Evolutionary conservation across 2,797 vertebrate genomes (phyloP).

Genomic region (Ispidina picta): DNA sequence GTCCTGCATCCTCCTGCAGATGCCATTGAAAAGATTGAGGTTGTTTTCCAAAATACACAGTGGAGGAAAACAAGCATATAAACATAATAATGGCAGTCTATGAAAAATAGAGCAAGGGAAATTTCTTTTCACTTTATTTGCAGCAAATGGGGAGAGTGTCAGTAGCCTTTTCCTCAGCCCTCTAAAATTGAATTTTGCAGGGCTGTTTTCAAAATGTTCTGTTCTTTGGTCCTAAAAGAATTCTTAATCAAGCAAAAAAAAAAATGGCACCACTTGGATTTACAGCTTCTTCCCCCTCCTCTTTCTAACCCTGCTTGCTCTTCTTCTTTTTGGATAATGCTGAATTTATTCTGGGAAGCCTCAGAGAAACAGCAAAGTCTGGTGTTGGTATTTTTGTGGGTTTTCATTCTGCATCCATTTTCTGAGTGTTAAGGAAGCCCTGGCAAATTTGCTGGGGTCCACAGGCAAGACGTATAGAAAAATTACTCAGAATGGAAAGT

Average conservation of each 20-base stretch:
- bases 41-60: constrained; percentile 62
- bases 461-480: background rate
- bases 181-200: constrained; percentile 36
- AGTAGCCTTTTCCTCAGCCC: background rate
- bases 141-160: constrained; percentile 2
- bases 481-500: background rate
- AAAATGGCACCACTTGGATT: background rate
- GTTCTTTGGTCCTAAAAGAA: constrained; percentile 19
- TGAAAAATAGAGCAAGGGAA: constrained; percentile 58
- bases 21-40: constrained; percentile 55
- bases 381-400: background rate
- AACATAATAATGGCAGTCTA: constrained; percentile 58
- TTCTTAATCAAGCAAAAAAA: constrained; percentile 40
- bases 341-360: background rate
- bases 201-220: background rate
- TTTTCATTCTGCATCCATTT: background rate
- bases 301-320: background rate
- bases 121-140: constrained; percentile 40
- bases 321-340: background rate
- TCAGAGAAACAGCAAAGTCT: background rate
- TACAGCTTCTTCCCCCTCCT: background rate
- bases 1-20: constrained; percentile 28
- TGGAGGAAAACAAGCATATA: constrained; percentile 56
- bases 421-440: background rate
- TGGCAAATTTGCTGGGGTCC: background rate